These are phyloP conservation scores for Eolophus roseicapilla DNA, from an alignment of 2,113 vertebrate species.

Conservation along the genomic window DNA sequence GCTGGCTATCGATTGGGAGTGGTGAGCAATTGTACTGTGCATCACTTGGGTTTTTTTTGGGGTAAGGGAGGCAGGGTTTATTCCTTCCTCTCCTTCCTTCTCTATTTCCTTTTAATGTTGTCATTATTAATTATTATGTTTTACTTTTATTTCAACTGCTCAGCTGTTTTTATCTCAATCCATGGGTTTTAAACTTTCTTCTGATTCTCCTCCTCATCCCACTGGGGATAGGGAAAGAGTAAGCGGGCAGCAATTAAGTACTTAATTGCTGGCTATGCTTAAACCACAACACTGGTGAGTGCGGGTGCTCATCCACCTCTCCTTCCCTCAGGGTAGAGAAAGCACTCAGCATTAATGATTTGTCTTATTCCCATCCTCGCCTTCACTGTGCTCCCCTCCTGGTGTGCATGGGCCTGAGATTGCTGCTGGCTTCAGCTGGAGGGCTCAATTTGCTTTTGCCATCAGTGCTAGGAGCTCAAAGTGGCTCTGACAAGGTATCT, in stretches of 20 bases:
- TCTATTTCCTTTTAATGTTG: background rate
- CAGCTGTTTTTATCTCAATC: background rate
- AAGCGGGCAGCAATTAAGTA: background rate
- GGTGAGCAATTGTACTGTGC: background rate
- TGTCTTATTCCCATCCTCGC: background rate
- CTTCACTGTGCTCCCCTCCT: background rate
- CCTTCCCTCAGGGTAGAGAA: background rate
- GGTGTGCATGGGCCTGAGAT: rapidly evolving
- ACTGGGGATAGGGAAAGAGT: background rate
- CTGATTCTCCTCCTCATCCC: background rate
- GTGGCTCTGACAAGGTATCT: background rate
- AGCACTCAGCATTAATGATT: background rate
- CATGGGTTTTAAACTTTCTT: background rate
- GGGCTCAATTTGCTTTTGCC: background rate
- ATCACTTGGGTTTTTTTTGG: background rate
- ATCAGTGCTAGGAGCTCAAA: background rate
- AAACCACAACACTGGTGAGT: background rate
- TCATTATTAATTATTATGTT: background rate
- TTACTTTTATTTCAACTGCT: background rate
- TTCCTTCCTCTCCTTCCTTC: background rate
- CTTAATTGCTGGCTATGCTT: background rate
- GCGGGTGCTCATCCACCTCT: background rate
- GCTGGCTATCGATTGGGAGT: background rate
- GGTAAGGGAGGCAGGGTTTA: background rate
- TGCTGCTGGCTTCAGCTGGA: background rate